A percentile compares a stretch with the other conserved stretches of the same genome.
Evolutionary conservation across 2,113 vertebrate species (phyloP).

Genomic region (Quiscalus mexicanus): DNA sequence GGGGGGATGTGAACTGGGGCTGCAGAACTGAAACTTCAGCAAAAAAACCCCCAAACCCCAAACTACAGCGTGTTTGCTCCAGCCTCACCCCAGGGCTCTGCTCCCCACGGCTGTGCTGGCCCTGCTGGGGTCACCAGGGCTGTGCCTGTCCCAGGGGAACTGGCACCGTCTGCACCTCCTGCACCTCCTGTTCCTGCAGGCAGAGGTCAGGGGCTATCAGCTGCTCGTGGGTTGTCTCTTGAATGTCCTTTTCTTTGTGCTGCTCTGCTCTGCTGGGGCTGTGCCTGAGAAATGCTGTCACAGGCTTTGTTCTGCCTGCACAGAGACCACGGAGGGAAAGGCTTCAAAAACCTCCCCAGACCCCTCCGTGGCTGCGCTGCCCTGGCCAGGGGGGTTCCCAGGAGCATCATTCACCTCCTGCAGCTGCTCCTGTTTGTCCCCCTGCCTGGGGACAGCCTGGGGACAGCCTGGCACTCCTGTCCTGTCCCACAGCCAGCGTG

Average conservation of each 20-base stretch:
- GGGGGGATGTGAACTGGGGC: background rate
- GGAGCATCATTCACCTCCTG: background rate
- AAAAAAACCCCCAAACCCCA: background rate
- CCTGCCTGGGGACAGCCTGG: background rate
- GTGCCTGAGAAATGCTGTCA: background rate
- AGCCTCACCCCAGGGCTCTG: background rate
- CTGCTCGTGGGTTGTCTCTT: fast-evolving
- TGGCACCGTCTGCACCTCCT: background rate
- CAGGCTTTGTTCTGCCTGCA: background rate
- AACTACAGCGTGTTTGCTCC: fast-evolving
- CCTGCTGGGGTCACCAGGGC: background rate
- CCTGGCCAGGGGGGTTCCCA: background rate
- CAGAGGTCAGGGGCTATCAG: background rate
- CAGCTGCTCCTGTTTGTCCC: background rate
- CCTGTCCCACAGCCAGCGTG: background rate
- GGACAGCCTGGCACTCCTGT: background rate
- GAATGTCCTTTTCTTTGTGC: background rate
- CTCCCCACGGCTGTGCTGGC: background rate
- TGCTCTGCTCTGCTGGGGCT: background rate
- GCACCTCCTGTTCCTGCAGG: background rate
- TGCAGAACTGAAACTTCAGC: background rate
- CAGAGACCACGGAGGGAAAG: background rate
- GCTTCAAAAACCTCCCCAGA: background rate
- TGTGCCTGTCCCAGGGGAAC: fast-evolving
- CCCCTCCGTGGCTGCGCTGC: fast-evolving